Evolutionary conservation across 2,797 vertebrate genomes (phyloP), one percentile per base, ranked within the genome.

Genomic region (Odontamblyopus rebecca): DNA sequence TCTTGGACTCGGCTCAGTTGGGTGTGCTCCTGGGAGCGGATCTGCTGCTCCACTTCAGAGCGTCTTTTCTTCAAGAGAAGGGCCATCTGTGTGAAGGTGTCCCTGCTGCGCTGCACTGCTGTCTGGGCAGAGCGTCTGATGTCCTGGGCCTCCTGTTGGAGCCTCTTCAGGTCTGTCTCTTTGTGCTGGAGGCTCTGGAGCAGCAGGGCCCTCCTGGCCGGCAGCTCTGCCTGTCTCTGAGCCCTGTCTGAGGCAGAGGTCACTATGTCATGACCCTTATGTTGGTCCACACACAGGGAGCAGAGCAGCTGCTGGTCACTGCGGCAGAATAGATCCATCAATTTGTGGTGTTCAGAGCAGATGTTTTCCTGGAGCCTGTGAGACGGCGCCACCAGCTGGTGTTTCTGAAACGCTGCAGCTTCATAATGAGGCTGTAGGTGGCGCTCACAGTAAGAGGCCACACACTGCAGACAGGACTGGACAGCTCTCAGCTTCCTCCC

Each of bases 361-460:
- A 56, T 11, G 54, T 56, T 56, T 56, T 56, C 54, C 54, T 56
- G 54, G 54, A 56, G 54, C 50, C 4, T 51, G 54, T 56, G n/a
- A n/a, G 54, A 56, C n/a, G 54, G 54, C 54, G n/a, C 54, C 54
- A 56, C 54, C 54, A 56, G 54, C 54, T 56, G 54, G 54, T 56
- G 54, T 23, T 9, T 56, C 54, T 56, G 7, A 26, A 27, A 57
- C 3, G 56, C 23, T 57, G 56, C 23, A 57, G 9, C 56, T 23
- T 56, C 53, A 56, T 57, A 5, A 57, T 57, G 56, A 57, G 9
- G 56, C 56, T 57, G 56, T 6, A 57, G 56, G 56, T 57, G 56
- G 12, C 9, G 9, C 56, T 57, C 56, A 57, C 56, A 57, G 56
- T 57, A 57, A 12, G 56, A 57, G n/a, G 56, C 56, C 56, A 57